phyloP scores from a whole-genome alignment of 1,140 invertebrate species.

The Latrodectus geometricus region DNA sequence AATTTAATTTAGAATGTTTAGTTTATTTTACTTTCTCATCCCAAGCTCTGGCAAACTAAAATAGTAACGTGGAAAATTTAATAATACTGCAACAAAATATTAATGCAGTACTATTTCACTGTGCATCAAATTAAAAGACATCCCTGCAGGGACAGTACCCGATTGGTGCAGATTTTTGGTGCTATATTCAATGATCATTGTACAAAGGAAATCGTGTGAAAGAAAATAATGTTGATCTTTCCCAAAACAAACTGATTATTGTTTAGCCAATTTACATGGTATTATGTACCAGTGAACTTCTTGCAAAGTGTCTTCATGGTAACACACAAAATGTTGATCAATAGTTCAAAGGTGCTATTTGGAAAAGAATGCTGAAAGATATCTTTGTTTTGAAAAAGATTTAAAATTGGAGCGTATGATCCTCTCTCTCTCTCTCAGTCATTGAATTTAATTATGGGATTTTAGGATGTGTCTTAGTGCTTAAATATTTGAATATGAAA shows the following conservation, averaged over 20 bases:
- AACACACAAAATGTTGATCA: constrained; percentile 43
- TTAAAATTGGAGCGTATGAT: constrained; percentile 22
- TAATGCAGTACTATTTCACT: constrained; percentile 14
- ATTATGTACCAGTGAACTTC: background rate
- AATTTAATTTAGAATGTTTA: too few species aligned
- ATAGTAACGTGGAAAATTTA: background rate
- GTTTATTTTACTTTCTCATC: too few species aligned
- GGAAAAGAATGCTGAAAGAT: constrained; percentile 31
- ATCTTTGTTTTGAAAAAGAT: constrained; percentile 22
- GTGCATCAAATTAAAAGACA: background rate
- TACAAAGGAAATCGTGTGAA: background rate
- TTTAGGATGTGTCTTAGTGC: background rate
- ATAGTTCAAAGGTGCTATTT: constrained; percentile 26
- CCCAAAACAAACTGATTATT: constrained; percentile 12
- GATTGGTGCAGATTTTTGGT: background rate
- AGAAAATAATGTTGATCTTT: background rate
- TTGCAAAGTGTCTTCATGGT: constrained; percentile 48
- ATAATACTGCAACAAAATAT: background rate
- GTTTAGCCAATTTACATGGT: constrained; percentile 25
- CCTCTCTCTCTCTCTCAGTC: too few species aligned
- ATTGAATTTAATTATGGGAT: constrained; percentile 24
- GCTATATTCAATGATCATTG: constrained; percentile 8
- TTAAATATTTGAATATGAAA: background rate
- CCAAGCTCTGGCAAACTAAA: too few species aligned
- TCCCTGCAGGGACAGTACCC: constrained; percentile 19